Evolutionary conservation across 1,140 invertebrate species (phyloP), one percentile per base, ranked within the genome.

Genomic region (Microplitis mediator): DNA sequence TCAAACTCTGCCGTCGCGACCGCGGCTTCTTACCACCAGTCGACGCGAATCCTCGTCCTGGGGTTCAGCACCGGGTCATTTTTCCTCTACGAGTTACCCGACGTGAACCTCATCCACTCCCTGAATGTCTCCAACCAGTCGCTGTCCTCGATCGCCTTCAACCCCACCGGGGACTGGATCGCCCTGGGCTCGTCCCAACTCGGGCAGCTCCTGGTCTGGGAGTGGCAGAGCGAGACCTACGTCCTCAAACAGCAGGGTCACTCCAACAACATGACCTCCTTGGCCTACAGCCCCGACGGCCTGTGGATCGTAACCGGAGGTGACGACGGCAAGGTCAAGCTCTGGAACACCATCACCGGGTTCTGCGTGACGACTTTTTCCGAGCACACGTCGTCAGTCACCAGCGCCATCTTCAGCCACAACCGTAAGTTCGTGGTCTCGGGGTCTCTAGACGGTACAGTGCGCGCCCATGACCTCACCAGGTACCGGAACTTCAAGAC

Each of bases 221-320:
- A 99, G 88, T 99, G 97, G 97, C 97, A 98, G 86, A 98, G 96
- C 84, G 96, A 99, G 88, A 96, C 95, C n/a, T 98, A 98, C 79
- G 93, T 98, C 0, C 92, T 99, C 90, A 99, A 99, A 82, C 97
- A 99, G 80, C 97, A 99, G 86, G 96, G 96, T 0, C 98, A 99
- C 80, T 92, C 92, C 61, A 93, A 94, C 80, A 93, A 94, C 80
- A 97, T 98, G 92, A 93, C 91, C 9, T 94, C 93, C 81, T 86
- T 98, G 5, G 89, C 92, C 0, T 99, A 98, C 85, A 98, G 96
- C 0, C 92, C 93, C 0, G 97, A 99, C 87, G 97, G 96, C 0
- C 91, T 94, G 75, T 92, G 93, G 76, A 91, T 99, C 58, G 95
- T 92, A 0, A 98, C 97, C 0, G 98, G 98, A 6, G 96, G 97